These are phyloP conservation scores for Ptiloglossa arizonensis DNA, from an alignment of 1,140 invertebrate genomes.

Conservation along the genomic window DNA sequence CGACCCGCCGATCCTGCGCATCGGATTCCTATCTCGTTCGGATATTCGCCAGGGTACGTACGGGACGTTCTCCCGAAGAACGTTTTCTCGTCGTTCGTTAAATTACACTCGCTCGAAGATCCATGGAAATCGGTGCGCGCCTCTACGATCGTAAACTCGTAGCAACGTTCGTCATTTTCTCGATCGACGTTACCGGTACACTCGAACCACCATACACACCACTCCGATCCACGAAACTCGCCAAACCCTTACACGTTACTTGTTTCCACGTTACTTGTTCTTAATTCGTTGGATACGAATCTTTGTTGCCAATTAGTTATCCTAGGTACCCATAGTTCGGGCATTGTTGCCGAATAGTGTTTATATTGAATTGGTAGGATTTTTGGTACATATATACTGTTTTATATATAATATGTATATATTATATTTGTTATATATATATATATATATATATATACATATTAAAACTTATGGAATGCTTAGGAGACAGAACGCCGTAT, in stretches of 20 bases:
- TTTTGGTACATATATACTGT: slow-evolving; percentile 62
- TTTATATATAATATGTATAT: slow-evolving; percentile 50
- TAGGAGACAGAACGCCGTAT: slow-evolving; percentile 73
- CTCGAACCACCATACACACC: background rate
- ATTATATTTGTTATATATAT: slow-evolving; percentile 48
- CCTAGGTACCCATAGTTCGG: slow-evolving; percentile 72
- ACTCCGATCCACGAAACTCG: background rate
- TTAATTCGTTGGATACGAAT: slow-evolving; percentile 71
- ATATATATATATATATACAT: slow-evolving; percentile 48
- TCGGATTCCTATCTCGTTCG: no score
- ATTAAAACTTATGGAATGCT: slow-evolving; percentile 73
- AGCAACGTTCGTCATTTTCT: background rate
- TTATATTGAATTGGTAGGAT: slow-evolving; percentile 65
- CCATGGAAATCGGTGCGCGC: background rate
- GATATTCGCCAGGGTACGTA: no score
- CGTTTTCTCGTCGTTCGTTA: no score
- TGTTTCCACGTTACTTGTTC: slow-evolving; percentile 51
- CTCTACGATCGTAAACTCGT: slow-evolving; percentile 1
- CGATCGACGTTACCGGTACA: background rate
- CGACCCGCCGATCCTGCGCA: no score
- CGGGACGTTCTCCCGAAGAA: no score
- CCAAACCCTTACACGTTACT: slow-evolving; percentile 27
- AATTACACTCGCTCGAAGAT: slow-evolving; percentile 9
- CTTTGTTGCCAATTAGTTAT: slow-evolving; percentile 71
- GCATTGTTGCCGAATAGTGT: slow-evolving; percentile 71